Evolutionary conservation across 2,888 invertebrate species (phyloP).

Genomic region (Eristalinus aeneus): DNA sequence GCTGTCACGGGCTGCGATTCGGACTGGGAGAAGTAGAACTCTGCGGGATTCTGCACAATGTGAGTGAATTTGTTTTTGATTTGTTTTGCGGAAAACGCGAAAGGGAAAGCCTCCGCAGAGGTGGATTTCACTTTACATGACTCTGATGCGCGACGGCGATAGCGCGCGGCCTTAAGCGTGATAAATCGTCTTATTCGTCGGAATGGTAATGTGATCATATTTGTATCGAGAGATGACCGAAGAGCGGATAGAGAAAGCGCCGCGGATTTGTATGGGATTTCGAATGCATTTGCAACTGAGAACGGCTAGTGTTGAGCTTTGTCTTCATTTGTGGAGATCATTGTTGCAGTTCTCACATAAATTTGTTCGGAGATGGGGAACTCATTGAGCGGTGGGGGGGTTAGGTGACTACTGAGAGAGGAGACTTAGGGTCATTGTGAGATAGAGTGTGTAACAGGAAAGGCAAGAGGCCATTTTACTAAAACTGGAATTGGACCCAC

Average conservation of each 20-base stretch:
- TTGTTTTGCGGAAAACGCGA: neutral
- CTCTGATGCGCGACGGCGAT: constrained; percentile 12
- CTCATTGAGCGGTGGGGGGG: neutral
- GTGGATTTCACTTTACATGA: constrained; percentile 35
- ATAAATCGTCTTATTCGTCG: constrained; percentile 36
- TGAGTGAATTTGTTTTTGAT: neutral
- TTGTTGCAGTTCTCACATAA: neutral
- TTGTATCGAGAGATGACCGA: constrained; percentile 12
- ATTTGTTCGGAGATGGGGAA: neutral
- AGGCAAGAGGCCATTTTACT: too few relatives aligned
- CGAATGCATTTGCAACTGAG: neutral
- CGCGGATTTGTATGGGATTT: neutral
- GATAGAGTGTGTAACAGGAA: too few relatives aligned
- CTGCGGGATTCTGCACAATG: neutral
- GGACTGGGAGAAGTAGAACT: neutral
- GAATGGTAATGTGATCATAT: constrained; percentile 25
- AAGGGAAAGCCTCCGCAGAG: constrained; percentile 5
- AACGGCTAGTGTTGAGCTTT: neutral
- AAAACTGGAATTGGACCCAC: too few relatives aligned
- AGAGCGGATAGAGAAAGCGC: neutral
- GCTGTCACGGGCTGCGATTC: neutral
- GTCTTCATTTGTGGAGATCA: neutral
- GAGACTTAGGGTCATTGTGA: too few relatives aligned
- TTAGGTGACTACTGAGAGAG: neutral
- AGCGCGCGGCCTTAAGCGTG: constrained; percentile 22